Conservation (phyloP, 2,113 vertebrate species). For the Amphiprion ocellaris region DNA sequence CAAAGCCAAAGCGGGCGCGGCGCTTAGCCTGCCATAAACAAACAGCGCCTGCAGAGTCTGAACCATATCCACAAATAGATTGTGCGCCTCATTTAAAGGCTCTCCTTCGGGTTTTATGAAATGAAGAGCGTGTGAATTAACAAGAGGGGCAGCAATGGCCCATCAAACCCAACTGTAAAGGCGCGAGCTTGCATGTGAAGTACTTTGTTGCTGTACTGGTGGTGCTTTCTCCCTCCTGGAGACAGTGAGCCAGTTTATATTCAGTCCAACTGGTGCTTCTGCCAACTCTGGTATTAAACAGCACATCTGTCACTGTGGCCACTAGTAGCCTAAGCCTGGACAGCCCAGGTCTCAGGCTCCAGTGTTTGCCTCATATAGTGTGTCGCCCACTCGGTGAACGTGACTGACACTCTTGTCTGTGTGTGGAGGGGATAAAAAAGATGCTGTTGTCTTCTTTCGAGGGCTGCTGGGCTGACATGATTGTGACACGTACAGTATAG, state of each 20-base stretch:
- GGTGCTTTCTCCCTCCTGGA: constrained; percentile 42
- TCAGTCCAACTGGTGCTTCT: constrained; percentile 53
- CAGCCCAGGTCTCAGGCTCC: constrained; percentile 36
- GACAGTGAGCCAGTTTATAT: constrained; percentile 61
- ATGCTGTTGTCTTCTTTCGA: constrained; percentile 38
- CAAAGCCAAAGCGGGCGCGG: neutral
- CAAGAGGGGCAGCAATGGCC: constrained; percentile 39
- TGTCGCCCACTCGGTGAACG: constrained; percentile 54
- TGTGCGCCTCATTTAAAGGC: neutral
- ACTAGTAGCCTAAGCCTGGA: constrained; percentile 48
- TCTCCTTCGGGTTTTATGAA: constrained; percentile 1
- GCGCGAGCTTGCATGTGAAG: constrained; percentile 34
- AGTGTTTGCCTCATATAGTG: constrained; percentile 21
- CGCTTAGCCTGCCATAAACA: neutral
- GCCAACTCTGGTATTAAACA: constrained; percentile 75
- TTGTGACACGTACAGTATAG: constrained; percentile 57
- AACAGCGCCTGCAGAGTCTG: constrained; percentile 5
- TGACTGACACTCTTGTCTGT: constrained; percentile 55
- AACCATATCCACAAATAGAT: neutral
- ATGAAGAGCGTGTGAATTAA: constrained; percentile 13
- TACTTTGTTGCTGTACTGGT: constrained; percentile 42
- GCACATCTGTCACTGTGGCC: constrained; percentile 75
- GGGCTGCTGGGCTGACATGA: constrained; percentile 49
- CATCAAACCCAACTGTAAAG: constrained; percentile 35
- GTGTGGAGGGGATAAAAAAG: constrained; percentile 1